Evolutionary conservation across 2,797 vertebrate species (phyloP).

Genomic region (Pelobates cultripes): DNA sequence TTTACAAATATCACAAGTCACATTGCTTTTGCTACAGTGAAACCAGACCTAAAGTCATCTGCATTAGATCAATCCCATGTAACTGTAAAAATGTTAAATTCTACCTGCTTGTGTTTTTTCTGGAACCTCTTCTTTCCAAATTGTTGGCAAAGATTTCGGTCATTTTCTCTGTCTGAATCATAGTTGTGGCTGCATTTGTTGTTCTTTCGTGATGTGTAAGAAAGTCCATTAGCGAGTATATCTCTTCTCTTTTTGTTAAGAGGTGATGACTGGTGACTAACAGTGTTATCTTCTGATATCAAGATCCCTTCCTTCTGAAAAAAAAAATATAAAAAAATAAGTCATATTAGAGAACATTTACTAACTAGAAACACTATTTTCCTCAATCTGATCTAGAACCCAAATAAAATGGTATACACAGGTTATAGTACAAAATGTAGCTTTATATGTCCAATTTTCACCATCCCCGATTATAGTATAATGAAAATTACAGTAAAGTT

Average conservation of each 20-base stretch:
- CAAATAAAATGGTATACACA: too few relatives aligned
- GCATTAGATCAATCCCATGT: too few relatives aligned
- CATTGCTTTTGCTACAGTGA: too few relatives aligned
- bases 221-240: constrained; percentile 84
- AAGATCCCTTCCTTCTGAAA: constrained; percentile 85
- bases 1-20: too few relatives aligned
- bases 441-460: too few relatives aligned
- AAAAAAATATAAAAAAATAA: constrained; percentile 4
- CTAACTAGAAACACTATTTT: background rate
- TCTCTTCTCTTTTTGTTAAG: constrained; percentile 86
- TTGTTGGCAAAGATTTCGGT: constrained; percentile 82
- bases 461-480: too few relatives aligned
- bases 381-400: background rate
- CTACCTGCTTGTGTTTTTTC: constrained; percentile 84
- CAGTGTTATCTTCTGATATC: constrained; percentile 82
- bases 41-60: too few relatives aligned
- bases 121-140: constrained; percentile 83
- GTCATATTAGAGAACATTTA: too few relatives aligned
- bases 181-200: constrained; percentile 72
- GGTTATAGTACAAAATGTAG: too few relatives aligned
- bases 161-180: constrained; percentile 91
- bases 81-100: constrained; percentile 40
- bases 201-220: constrained; percentile 78
- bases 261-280: constrained; percentile 75
- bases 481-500: too few relatives aligned